Percentiles rank a stretch among this genome's conserved stretches.
phyloP scores from a whole-genome alignment of 2,113 vertebrate genomes.

The Microtus richardsoni region DNA sequence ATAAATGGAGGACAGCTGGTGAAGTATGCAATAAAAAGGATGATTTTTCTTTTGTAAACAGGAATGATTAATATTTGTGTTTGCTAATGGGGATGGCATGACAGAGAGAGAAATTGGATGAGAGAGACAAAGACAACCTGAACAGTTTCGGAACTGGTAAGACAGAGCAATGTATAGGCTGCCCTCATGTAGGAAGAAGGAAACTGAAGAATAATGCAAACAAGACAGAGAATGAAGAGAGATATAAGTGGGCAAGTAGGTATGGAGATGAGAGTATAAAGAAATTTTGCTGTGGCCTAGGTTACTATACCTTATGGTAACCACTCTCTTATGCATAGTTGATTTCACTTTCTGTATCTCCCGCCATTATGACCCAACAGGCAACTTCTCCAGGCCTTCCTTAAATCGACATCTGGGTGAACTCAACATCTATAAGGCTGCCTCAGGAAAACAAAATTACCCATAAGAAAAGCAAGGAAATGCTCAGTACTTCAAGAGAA shows the following conservation, averaged over 20 bases:
- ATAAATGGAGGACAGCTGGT: not conserved
- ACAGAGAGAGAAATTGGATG: not conserved
- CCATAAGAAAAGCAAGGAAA: not conserved
- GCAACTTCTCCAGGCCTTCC: too few relatives aligned
- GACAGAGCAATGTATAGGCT: not conserved
- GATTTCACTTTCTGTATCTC: not conserved
- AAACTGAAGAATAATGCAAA: not conserved
- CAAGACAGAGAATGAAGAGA: not conserved
- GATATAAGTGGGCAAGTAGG: not conserved
- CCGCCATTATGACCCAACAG: too few relatives aligned
- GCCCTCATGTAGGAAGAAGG: not conserved
- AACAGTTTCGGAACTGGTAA: not conserved
- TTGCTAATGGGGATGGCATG: not conserved
- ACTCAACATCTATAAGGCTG: not conserved
- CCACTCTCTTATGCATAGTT: not conserved
- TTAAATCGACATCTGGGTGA: not conserved
- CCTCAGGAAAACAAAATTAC: not conserved
- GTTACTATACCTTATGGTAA: not conserved
- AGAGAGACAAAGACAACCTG: too few relatives aligned
- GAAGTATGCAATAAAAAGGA: not conserved
- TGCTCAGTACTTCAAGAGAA: slow-evolving; percentile 8
- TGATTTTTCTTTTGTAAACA: slow-evolving; percentile 8
- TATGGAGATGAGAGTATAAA: not conserved
- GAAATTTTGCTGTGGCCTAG: slow-evolving; percentile 5
- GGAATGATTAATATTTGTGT: not conserved